Base-by-base conservation (phyloP, 2,797 vertebrate genomes). In the Gallinago solitaria region DNA sequence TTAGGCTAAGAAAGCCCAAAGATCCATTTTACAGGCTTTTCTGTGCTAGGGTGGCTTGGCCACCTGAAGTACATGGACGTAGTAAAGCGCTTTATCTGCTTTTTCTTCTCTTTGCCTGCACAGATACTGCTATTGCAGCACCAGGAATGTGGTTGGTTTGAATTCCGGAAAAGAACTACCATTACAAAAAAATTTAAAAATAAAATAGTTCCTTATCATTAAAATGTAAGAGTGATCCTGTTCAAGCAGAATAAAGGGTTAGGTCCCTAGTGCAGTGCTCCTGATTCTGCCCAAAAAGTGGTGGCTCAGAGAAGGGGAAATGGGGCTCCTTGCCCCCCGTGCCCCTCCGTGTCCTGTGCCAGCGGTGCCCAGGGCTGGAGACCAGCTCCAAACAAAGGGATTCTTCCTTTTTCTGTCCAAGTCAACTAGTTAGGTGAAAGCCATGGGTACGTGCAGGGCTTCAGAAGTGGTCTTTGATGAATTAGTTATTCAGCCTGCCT, bases 271-370 rank as follows among this genome's bases (percentile, higher is more conserved):
- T 33, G 76, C 50, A 19, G 41, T 12, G 64, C 48, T 89, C 11
- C 67, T 69, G 74, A 15, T 69, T n/a, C 63, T 85, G 50, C 70
- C 84, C 47, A 33, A 28, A 28, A 19, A 28, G 50, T 11, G 47
- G 33, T 27, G 1, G 3, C 63, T 41, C 19, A 0, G 32, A 50
- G 79, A 32, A 28, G 68, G 68, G 35, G 30, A 43, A 30, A 6
- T 0, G 0, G 43, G 43, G 17, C 23, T 80, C 8, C 8, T 77
- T 6, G 2, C 41, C 27, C 11, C 2, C 20, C 0, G 0, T 2
- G 0, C 17, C 65, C 56, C 51, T 11, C 27, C 0, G 3, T 60
- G n/a, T 9, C 39, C 39, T 41, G 30, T 48, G 53, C 50, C 1
- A 1, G 43, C 0, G 0, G 51, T 5, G 19, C 57, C 53, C 0